Conservation (phyloP, 2,888 invertebrate species). For the Melanostoma scalare region DNA sequence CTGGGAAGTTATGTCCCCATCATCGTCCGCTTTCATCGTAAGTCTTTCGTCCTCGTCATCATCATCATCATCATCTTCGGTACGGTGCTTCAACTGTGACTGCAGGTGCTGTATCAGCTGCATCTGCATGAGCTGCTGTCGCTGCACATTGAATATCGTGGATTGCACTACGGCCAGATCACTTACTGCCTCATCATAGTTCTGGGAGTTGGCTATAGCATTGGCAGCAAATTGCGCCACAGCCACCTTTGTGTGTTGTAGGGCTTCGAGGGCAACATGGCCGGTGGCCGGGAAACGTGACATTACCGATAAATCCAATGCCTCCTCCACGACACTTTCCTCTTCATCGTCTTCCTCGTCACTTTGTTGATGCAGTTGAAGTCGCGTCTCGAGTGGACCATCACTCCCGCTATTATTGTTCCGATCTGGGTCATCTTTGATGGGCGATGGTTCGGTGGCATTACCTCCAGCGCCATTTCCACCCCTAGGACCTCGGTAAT, state of each 20-base stretch:
- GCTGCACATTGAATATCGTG: slow-evolving; percentile 95
- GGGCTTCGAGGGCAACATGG: slow-evolving; percentile 94
- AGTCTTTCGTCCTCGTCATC: slow-evolving; percentile 59
- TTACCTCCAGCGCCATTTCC: slow-evolving; percentile 66
- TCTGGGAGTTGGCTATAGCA: slow-evolving; percentile 90
- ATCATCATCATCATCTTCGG: slow-evolving; percentile 46
- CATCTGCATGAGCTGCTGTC: slow-evolving; percentile 97
- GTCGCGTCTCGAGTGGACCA: slow-evolving; percentile 32
- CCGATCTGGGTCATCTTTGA: slow-evolving; percentile 80
- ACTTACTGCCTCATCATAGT: slow-evolving; percentile 90
- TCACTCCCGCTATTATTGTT: slow-evolving; percentile 78
- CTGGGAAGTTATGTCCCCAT: slow-evolving; percentile 39
- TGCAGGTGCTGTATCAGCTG: slow-evolving; percentile 97
- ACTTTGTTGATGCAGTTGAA: slow-evolving; percentile 44
- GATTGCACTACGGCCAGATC: slow-evolving; percentile 94
- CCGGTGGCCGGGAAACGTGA: slow-evolving; percentile 81
- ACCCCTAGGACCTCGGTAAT: slow-evolving; percentile 79
- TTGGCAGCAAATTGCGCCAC: slow-evolving; percentile 96
- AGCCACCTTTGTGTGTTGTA: slow-evolving; percentile 91
- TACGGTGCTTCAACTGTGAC: slow-evolving; percentile 86
- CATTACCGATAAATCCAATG: slow-evolving; percentile 79
- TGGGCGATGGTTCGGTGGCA: slow-evolving; percentile 73
- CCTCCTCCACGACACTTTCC: slow-evolving; percentile 75
- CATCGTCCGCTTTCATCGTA: slow-evolving; percentile 47
- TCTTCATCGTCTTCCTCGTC: slow-evolving; percentile 57